Conservation (phyloP, 2,113 vertebrate genomes). For the Gnathonemus longibarbis region DNA sequence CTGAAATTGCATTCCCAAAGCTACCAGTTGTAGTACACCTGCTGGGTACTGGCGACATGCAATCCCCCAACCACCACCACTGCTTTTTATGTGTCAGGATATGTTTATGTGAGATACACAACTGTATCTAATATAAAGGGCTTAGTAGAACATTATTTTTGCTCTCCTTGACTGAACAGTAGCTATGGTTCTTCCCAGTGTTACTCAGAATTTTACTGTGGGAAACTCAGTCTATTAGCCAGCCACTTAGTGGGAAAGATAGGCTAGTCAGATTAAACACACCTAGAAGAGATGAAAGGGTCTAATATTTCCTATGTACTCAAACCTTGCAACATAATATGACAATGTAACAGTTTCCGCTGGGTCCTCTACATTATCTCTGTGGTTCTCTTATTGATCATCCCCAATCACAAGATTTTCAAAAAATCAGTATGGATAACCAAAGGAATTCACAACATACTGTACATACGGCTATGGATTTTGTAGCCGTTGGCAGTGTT, state of each 20-base stretch:
- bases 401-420: background rate
- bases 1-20: background rate
- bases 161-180: background rate
- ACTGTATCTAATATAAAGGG: background rate
- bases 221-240: conserved; percentile 4
- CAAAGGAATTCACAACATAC: background rate
- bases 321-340: background rate
- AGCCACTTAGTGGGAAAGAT: conserved; percentile 13
- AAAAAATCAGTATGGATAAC: background rate
- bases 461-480: background rate
- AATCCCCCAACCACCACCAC: background rate
- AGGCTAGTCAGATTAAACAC: conserved; percentile 18
- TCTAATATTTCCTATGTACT: background rate
- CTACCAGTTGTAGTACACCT: background rate
- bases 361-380: background rate
- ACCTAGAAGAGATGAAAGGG: background rate
- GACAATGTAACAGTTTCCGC: background rate
- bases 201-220: background rate
- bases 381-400: background rate
- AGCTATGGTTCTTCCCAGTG: background rate
- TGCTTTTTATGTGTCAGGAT: background rate
- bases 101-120: background rate
- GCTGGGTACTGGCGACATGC: background rate
- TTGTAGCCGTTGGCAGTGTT: background rate
- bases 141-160: background rate